phyloP scores from a whole-genome alignment of 2,113 vertebrate species.

The Paralichthys olivaceus region DNA sequence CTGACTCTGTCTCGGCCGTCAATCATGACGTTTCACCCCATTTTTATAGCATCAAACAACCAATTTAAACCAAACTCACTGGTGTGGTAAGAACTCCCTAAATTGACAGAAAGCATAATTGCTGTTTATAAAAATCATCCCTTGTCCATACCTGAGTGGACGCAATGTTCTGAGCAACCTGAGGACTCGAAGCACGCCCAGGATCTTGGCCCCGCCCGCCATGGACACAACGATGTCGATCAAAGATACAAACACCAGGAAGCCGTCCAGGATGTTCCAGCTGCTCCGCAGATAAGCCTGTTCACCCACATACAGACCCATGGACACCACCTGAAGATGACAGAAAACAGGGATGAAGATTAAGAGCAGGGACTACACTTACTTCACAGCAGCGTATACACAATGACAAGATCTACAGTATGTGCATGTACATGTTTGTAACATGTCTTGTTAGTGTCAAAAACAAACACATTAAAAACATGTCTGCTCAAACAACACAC shows the following conservation, averaged over 20 bases:
- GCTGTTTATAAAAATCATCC: no score
- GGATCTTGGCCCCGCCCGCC: constrained; percentile 96
- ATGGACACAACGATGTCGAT: constrained; percentile 97
- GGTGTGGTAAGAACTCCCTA: no score
- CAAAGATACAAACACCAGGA: constrained; percentile 97
- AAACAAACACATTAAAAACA: constrained; percentile 14
- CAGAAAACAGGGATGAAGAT: not conserved
- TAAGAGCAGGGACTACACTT: no score
- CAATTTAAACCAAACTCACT: no score
- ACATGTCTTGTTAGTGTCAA: constrained; percentile 4
- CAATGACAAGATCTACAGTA: not conserved
- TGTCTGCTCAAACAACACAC: not conserved
- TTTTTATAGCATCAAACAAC: no score
- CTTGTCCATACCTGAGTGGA: constrained; percentile 87
- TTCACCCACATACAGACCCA: constrained; percentile 94
- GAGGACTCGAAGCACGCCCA: constrained; percentile 94
- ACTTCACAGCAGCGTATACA: not conserved
- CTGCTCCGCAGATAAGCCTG: constrained; percentile 96
- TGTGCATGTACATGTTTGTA: constrained; percentile 1
- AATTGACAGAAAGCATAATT: no score
- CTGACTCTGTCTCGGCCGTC: no score
- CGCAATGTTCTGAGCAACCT: constrained; percentile 93
- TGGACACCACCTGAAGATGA: constrained; percentile 89
- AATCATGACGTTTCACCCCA: no score
- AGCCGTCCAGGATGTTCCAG: constrained; percentile 97